Percentiles rank a stretch among this genome's conserved stretches.
phyloP scores from a whole-genome alignment of 2,797 vertebrate genomes.

The Enoplosus armatus region DNA sequence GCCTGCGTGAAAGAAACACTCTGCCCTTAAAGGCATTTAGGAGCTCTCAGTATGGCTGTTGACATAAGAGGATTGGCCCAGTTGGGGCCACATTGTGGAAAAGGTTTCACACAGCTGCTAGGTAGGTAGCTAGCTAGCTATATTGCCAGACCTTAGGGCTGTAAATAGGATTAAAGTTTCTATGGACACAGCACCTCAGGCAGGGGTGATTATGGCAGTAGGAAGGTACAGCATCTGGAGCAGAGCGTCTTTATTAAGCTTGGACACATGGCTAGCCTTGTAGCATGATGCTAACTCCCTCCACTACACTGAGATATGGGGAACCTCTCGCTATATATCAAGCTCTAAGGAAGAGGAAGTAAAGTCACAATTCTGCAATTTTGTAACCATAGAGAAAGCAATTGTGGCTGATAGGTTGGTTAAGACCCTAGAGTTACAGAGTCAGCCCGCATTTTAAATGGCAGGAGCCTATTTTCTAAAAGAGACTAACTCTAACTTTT shows the following conservation, averaged over 20 bases:
- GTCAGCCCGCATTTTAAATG: conserved; percentile 11
- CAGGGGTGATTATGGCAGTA: conserved; percentile 9
- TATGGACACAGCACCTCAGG: conserved; percentile 53
- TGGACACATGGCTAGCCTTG: background rate
- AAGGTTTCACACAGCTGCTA: conserved; percentile 62
- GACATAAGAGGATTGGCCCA: conserved; percentile 81
- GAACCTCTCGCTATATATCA: background rate
- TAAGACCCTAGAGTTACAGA: background rate
- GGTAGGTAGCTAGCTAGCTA: conserved; percentile 31
- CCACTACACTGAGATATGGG: background rate
- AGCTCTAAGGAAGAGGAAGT: conserved; percentile 42
- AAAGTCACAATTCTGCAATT: conserved; percentile 44
- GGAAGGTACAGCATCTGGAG: conserved; percentile 52
- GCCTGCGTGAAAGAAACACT: conserved; percentile 58
- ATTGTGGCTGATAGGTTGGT: conserved; percentile 7
- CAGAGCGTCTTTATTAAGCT: background rate
- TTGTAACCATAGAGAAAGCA: conserved; percentile 45
- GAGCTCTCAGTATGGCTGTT: conserved; percentile 63
- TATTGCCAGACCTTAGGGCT: conserved; percentile 52
- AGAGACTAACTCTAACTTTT: background rate
- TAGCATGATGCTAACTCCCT: background rate
- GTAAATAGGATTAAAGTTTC: conserved; percentile 80
- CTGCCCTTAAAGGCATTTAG: conserved; percentile 68
- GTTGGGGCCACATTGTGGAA: conserved; percentile 65
- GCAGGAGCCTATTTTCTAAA: background rate